A percentile compares a stretch with the other conserved stretches of the same genome.
Conservation (phyloP, 2,888 invertebrate genomes). For the Diarsia brunnea region DNA sequence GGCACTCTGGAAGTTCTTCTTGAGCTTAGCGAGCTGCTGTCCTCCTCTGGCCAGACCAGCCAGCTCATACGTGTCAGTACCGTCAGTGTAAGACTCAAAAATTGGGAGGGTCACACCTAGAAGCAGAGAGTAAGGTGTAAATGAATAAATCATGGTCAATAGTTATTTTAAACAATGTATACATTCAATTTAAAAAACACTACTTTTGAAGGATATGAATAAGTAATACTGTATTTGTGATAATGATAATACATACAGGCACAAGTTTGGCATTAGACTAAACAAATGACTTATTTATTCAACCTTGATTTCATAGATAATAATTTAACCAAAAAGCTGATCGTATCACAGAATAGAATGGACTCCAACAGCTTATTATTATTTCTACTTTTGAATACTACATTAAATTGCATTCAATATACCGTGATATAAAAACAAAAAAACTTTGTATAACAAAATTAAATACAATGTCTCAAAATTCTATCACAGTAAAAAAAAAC, state of each 20-base stretch:
- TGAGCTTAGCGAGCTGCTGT: slow-evolving; percentile 98
- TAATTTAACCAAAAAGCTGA: not conserved
- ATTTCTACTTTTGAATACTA: slow-evolving; percentile 3
- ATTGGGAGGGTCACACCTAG: slow-evolving; percentile 98
- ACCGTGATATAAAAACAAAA: not conserved
- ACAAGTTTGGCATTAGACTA: not conserved
- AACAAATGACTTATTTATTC: not conserved
- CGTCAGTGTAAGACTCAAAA: slow-evolving; percentile 98
- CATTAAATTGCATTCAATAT: not conserved
- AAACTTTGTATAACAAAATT: not conserved
- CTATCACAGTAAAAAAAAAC: not conserved
- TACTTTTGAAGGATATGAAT: no score
- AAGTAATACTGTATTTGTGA: no score
- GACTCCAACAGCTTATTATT: not conserved
- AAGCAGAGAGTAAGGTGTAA: slow-evolving; percentile 52
- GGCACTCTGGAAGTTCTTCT: slow-evolving; percentile 99
- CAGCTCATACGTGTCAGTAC: slow-evolving; percentile 98
- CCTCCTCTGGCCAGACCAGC: slow-evolving; percentile 99
- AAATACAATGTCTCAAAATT: not conserved
- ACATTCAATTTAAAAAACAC: no score
- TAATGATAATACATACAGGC: not conserved
- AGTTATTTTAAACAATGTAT: not conserved
- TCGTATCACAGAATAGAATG: not conserved
- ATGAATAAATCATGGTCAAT: not conserved
- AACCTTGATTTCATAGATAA: not conserved